Evolutionary conservation across 2,797 vertebrate species (phyloP), one percentile per base, ranked within the genome.

Genomic region (Hyperoplus immaculatus): DNA sequence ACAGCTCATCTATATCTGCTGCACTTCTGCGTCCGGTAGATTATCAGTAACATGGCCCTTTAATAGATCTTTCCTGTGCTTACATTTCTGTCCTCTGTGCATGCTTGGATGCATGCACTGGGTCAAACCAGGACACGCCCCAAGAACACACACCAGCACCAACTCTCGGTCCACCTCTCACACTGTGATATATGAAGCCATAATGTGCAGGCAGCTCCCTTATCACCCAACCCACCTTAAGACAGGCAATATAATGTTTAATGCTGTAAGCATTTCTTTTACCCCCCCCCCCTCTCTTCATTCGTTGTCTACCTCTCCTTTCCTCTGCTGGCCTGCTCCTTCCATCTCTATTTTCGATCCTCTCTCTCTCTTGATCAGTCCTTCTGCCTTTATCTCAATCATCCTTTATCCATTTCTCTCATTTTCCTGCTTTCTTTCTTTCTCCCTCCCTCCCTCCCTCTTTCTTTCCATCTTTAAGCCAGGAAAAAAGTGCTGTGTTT

Each of bases 401-500:
- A 75, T 43, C 63, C 57, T 80, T 72, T 11, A 10, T 61, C 58
- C 36, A 5, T 63, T 56, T 59, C 16, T 15, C n/a, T 14, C 51
- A 12, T 4, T 58, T 65, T 55, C 57, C 29, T 29, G 29, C 29
- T 65, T 63, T 58, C 72, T 4, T 41, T 3, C 42, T 69, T 9
- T 36, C 15, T 41, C 29, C 29, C 29, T 39, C 14, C 41, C 36
- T 41, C 8, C 18, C 49, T 36, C 15, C n/a, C 43, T 53, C 39
- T 38, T 47, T 79, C 65, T 54, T 29, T 53, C 38, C 47, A 63
- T 59, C 72, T 75, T 43, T 2, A 38, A 54, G 85, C 83, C 72
- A 72, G 81, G 71, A 71, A 43, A 90, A 94, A 91, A 88, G 88
- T 92, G 93, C 93, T 92, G 92, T 43, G 89, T 90, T 74, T 86